Conservation (phyloP, 2,113 vertebrate species). For the Apodemus sylvaticus region DNA sequence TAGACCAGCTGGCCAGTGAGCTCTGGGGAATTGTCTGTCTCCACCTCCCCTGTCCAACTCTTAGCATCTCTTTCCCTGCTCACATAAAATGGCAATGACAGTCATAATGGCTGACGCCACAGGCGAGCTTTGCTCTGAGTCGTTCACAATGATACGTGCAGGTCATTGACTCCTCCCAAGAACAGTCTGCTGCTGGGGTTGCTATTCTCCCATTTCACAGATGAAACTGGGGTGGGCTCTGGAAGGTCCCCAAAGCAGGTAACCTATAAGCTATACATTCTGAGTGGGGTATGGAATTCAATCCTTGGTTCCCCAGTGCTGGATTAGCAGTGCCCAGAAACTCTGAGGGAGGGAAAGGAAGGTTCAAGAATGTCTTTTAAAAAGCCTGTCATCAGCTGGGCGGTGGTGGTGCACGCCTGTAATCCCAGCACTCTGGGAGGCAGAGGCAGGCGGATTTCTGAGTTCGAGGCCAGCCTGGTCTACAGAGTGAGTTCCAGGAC, state of each 20-base stretch:
- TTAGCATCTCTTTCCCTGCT: no score
- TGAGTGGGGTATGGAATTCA: background rate
- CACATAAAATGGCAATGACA: background rate
- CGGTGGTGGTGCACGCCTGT: no score
- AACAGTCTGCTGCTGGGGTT: background rate
- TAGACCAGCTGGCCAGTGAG: no score
- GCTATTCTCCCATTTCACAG: background rate
- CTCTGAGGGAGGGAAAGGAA: background rate
- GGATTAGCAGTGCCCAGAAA: background rate
- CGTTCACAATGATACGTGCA: background rate
- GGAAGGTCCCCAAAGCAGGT: rapidly evolving
- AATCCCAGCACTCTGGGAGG: no score
- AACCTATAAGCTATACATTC: background rate
- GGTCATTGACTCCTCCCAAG: background rate
- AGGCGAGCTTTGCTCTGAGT: background rate
- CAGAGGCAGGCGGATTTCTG: no score
- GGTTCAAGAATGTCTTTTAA: background rate
- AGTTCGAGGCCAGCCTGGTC: no score
- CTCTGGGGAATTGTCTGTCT: background rate
- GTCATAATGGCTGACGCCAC: rapidly evolving
- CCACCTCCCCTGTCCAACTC: background rate
- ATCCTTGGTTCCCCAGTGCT: background rate
- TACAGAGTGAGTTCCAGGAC: no score
- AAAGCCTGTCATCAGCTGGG: background rate
- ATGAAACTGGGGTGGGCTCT: background rate